These are phyloP conservation scores for Drosophila nikananu DNA, from an alignment of 1,140 invertebrate genomes.

Conservation along the genomic window DNA sequence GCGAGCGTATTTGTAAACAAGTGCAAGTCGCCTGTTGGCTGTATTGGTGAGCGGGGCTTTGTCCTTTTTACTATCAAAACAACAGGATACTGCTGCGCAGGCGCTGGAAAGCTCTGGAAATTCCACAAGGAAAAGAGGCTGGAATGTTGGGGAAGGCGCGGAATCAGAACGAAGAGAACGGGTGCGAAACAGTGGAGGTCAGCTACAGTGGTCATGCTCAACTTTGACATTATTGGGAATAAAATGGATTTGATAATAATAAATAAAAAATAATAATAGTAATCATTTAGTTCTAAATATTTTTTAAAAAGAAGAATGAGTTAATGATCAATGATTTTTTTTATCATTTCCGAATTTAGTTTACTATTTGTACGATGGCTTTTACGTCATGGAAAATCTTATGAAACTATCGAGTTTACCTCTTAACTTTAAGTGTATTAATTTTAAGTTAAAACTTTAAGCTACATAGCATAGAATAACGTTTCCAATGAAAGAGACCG, in stretches of 20 bases:
- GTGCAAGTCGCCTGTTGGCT: constrained; percentile 28
- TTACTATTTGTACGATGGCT: neutral
- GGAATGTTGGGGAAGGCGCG: constrained; percentile 29
- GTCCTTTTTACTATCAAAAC: constrained; percentile 72
- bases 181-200: constrained; percentile 3
- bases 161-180: constrained; percentile 11
- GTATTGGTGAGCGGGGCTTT: constrained; percentile 27
- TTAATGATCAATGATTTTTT: no score
- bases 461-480: no score
- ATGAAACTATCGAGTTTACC: no score
- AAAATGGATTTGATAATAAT: no score
- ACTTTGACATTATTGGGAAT: neutral
- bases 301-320: no score
- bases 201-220: neutral
- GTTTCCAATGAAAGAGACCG: neutral
- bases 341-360: no score
- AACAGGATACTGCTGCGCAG: constrained; percentile 54
- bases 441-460: neutral
- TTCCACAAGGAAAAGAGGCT: constrained; percentile 37
- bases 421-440: neutral
- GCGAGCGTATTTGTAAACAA: constrained; percentile 72
- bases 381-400: no score
- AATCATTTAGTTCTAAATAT: no score
- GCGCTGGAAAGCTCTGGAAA: constrained; percentile 49
- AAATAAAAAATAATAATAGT: no score